phyloP scores from a whole-genome alignment of 2,113 vertebrate species.

The Colius striatus region DNA sequence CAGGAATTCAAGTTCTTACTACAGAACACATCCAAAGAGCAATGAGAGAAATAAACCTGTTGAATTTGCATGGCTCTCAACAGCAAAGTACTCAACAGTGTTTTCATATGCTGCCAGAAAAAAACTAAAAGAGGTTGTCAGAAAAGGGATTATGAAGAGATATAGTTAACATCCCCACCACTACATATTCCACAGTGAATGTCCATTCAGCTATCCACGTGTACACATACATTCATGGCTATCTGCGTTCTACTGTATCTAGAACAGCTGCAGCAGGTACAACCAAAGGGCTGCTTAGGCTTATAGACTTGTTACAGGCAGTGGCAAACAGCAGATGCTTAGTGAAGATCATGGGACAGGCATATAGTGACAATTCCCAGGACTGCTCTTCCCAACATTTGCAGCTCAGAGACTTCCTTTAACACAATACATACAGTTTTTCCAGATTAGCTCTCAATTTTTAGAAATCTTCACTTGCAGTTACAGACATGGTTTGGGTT shows the following conservation, averaged over 20 bases:
- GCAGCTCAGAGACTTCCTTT: constrained; percentile 30
- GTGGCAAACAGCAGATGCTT: constrained; percentile 20
- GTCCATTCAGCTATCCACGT: background rate
- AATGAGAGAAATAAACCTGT: background rate
- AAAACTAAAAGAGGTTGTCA: background rate
- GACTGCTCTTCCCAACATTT: background rate
- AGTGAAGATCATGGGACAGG: background rate
- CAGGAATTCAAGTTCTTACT: background rate
- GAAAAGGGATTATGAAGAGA: background rate
- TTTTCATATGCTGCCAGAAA: background rate
- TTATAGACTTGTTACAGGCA: background rate
- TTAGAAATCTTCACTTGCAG: constrained; percentile 42
- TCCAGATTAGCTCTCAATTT: background rate
- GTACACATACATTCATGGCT: rapidly evolving
- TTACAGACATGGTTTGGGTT: background rate
- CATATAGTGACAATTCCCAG: background rate
- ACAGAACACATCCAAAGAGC: background rate
- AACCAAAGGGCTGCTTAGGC: background rate
- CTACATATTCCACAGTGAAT: background rate
- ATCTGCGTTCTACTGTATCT: background rate
- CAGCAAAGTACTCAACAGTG: background rate
- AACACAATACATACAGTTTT: constrained; percentile 54
- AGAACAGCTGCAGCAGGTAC: background rate
- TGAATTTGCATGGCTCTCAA: background rate
- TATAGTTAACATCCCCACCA: background rate